Evolutionary conservation across 2,797 vertebrate species (phyloP).

Genomic region (Ctenosaura bakeri): DNA sequence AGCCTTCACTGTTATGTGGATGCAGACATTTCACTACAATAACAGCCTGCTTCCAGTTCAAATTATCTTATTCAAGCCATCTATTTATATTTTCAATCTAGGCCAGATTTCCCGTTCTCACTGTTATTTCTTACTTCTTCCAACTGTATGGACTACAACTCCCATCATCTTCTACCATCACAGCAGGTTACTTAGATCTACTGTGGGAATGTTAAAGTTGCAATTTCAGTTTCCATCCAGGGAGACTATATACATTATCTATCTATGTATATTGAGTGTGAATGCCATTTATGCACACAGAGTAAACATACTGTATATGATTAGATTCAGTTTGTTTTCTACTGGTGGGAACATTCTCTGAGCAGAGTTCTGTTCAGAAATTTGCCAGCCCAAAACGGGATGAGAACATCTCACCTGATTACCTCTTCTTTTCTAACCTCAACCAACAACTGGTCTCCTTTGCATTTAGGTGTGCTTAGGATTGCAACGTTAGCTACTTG

Average conservation of each 20-base stretch:
- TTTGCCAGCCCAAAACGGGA: background rate
- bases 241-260: background rate
- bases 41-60: slow-evolving; percentile 23
- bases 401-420: background rate
- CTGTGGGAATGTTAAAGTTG: background rate
- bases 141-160: too few relatives aligned
- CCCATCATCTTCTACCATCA: too few relatives aligned
- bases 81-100: background rate
- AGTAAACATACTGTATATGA: background rate
- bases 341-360: too few relatives aligned
- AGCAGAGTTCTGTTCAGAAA: background rate
- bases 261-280: background rate
- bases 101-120: too few relatives aligned
- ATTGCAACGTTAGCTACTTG: background rate
- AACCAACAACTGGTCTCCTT: background rate
- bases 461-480: background rate
- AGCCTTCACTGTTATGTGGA: background rate
- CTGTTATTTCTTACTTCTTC: too few relatives aligned
- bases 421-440: background rate
- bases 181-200: too few relatives aligned
- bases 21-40: background rate
- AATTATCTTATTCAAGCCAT: background rate
- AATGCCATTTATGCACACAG: background rate
- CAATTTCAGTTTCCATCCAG: too few relatives aligned
- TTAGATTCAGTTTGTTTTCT: background rate